phyloP scores from a whole-genome alignment of 2,797 vertebrate species.

The Gadopsis bispinosus region DNA sequence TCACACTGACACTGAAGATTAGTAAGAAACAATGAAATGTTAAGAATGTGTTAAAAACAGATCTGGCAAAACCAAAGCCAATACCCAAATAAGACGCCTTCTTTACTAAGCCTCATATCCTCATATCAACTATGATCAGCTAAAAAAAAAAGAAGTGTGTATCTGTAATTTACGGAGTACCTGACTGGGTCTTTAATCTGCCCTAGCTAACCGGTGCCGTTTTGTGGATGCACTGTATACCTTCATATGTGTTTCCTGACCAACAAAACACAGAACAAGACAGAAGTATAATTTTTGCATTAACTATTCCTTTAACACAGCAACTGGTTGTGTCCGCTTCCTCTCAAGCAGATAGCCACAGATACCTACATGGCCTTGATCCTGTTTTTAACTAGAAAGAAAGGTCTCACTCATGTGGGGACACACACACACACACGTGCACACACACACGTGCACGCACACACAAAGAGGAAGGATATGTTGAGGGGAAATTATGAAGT shows the following conservation, averaged over 20 bases:
- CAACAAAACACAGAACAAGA: neutral
- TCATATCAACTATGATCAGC: neutral
- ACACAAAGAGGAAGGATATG: slow-evolving; percentile 61
- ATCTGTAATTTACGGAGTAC: neutral
- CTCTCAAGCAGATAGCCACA: neutral
- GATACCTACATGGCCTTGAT: neutral
- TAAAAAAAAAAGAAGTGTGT: too few relatives aligned
- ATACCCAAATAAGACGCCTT: neutral
- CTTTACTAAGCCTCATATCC: neutral
- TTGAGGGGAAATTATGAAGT: slow-evolving; percentile 28
- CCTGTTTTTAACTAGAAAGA: neutral
- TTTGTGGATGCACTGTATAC: too few relatives aligned
- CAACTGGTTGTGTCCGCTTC: neutral
- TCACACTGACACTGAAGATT: neutral
- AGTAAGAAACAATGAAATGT: neutral
- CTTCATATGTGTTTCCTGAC: neutral
- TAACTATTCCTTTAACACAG: neutral
- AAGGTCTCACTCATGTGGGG: neutral
- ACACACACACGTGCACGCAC: neutral
- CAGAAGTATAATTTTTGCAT: neutral
- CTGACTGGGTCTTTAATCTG: neutral
- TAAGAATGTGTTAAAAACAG: neutral
- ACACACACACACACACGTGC: neutral
- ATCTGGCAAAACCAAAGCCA: neutral
- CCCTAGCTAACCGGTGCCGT: neutral